Conservation (phyloP, 2,113 vertebrate genomes). For the Pleuronectes platessa region DNA sequence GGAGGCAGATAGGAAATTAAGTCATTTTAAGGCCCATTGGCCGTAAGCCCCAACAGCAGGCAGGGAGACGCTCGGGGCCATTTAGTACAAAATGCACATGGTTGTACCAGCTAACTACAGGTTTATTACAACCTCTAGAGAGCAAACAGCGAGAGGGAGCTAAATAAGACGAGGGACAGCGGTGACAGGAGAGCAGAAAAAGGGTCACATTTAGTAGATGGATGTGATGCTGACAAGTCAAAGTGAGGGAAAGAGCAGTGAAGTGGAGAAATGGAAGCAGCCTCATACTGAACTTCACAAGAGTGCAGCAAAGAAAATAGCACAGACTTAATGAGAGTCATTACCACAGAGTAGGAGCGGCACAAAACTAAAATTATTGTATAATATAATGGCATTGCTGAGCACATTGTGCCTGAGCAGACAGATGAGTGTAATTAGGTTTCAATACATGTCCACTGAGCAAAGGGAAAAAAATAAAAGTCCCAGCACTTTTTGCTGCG, state of each 20-base stretch:
- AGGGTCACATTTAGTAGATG: constrained; percentile 29
- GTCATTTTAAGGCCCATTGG: constrained; percentile 78
- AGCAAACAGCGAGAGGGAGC: constrained; percentile 30
- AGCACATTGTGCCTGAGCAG: constrained; percentile 23
- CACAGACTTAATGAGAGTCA: constrained; percentile 24
- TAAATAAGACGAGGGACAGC: constrained; percentile 44
- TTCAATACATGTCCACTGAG: constrained; percentile 10
- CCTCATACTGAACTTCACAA: constrained; percentile 15
- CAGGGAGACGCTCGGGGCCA: constrained; percentile 53
- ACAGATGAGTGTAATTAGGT: constrained; percentile 38
- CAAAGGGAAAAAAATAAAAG: constrained; percentile 7
- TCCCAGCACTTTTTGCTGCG: constrained; percentile 1
- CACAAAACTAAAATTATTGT: constrained; percentile 55
- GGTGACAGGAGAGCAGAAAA: constrained; percentile 33
- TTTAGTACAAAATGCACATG: constrained; percentile 69
- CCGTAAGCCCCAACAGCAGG: constrained; percentile 66
- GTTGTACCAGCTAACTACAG: constrained; percentile 71
- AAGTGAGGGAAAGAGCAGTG: constrained; percentile 7
- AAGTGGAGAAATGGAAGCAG: constrained; percentile 2
- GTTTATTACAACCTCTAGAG: constrained; percentile 62
- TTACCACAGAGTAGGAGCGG: constrained; percentile 24
- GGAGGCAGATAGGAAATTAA: constrained; percentile 72
- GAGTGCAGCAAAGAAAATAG: constrained; percentile 24
- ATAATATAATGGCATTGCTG: constrained; percentile 29
- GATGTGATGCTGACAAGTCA: constrained; percentile 35